phyloP scores from a whole-genome alignment of 2,888 invertebrate genomes.

The Bombyx huttoni region DNA sequence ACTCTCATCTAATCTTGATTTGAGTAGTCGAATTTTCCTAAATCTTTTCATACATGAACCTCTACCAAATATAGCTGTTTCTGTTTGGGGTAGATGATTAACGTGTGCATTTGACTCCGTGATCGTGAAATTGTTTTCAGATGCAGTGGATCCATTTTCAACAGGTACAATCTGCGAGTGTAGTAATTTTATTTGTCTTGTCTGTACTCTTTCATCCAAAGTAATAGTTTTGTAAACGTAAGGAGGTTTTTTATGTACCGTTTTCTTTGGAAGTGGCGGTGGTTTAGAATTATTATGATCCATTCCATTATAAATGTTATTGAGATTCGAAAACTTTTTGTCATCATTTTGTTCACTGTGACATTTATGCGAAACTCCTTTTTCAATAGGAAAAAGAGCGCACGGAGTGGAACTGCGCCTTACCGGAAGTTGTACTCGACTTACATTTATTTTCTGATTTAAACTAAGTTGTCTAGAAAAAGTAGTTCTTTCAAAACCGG shows the following conservation, averaged over 20 bases:
- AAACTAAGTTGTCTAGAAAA: conserved; percentile 59
- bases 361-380: conserved; percentile 39
- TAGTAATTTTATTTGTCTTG: conserved; percentile 62
- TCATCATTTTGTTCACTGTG: conserved; percentile 37
- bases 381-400: conserved; percentile 56
- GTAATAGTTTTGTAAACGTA: conserved; percentile 61
- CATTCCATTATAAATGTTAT: conserved; percentile 21
- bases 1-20: conserved; percentile 77
- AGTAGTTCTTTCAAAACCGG: conserved; percentile 34
- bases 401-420: conserved; percentile 63
- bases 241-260: conserved; percentile 49
- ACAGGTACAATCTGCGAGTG: conserved; percentile 52
- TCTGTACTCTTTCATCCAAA: conserved; percentile 62
- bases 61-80: conserved; percentile 52
- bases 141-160: conserved; percentile 41
- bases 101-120: conserved; percentile 37
- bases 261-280: conserved; percentile 63
- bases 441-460: conserved; percentile 57
- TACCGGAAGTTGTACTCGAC: conserved; percentile 49
- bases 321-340: conserved; percentile 21
- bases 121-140: conserved; percentile 31
- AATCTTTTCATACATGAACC: conserved; percentile 75
- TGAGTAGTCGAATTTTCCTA: conserved; percentile 76
- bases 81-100: conserved; percentile 37
- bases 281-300: conserved; percentile 54